Evolutionary conservation across 2,888 invertebrate species (phyloP), one percentile per base, ranked within the genome.

Genomic region (Hypolimnas misippus): DNA sequence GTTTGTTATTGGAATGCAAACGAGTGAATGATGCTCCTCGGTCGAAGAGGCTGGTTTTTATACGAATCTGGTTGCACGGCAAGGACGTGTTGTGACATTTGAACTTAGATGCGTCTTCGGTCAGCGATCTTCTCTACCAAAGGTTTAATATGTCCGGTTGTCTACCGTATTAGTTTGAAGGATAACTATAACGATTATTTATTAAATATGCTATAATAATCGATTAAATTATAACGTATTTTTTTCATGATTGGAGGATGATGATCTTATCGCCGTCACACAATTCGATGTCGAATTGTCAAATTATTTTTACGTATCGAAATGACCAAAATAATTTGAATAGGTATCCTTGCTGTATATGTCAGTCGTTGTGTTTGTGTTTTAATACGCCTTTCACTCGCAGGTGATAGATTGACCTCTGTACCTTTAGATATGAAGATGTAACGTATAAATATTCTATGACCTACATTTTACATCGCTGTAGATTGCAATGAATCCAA

Each of bases 11-110:
- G 74, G 73, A 79, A 80, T 70, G 79, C 84, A 74, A 79, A 75
- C 69, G 77, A 85, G 78, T 78, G 88, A 91, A 86, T 92, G 91
- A 87, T 89, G 84, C 78, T 71, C 62, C 66, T 74, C 71, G 62
- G 72, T 69, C 63, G 82, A 62, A 61, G 76, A 74, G 70, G 69
- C 65, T 64, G 67, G 70, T 75, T 83, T 89, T 84, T 92, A 90
- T 91, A 90, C 16, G 73, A 54, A 64, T 73, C 68, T 65, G 66
- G 76, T 74, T 70, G 72, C 66, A 69, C 71, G 68, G 79, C 89
- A 86, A 89, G 89, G 91, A 88, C 90, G 81, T 76, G 69, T 73
- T 73, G 79, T 86, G 91, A 88, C 91, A 91, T 91, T 90, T 90
- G 87, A 89, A 89, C 89, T 87, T 83, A 86, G 82, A 79, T 65